Evolutionary conservation across 2,113 vertebrate genomes (phyloP), one percentile per base, ranked within the genome.

Genomic region (Eurypyga helias): DNA sequence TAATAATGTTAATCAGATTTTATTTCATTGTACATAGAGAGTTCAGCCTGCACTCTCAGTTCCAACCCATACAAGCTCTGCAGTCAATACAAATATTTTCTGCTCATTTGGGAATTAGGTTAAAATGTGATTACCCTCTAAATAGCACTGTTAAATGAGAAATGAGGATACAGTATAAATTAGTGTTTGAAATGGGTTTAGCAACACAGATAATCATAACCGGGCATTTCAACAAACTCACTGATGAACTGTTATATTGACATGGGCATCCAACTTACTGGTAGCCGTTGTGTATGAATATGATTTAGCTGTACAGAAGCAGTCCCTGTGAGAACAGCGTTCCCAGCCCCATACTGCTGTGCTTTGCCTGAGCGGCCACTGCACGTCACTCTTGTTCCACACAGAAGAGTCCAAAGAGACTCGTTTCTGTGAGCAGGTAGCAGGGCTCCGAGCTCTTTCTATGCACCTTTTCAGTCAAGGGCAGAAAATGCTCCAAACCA

Each of bases 371-470:
- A 76, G 66, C 78, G 83, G 91, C 95, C 97, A 6, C 97, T 55
- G 93, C 87, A 62, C 29, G 97, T 95, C 96, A 91, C 93, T 97
- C 70, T 96, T 96, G 97, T 66, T 97, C 89, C 91, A 91, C 87
- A 62, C 12, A 89, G 67, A 29, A 48, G 31, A 71, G 14, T 77
- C 51, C 45, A 17, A 13, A 45, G 38, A 26, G 33, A 3, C 64
- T 64, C 19, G 3, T 70, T 64, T 20, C 29, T 43, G n/a, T 10
- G 57, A 66, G 41, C 41, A 7, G 31, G 7, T 1, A 67, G 72
- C 60, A 73, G 41, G 10, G 7, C 36, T 24, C 4, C 2, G 5
- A 49, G 25, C n/a, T 48, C 1, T 57, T 61, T 54, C 41, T 41
- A 41, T 12, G 41, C 41, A 38, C 61, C 58, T 84, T 67, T 52